A percentile compares a stretch with the other conserved stretches of the same genome.
phyloP scores from a whole-genome alignment of 2,888 invertebrate genomes.

The Tipula vernalis region DNA sequence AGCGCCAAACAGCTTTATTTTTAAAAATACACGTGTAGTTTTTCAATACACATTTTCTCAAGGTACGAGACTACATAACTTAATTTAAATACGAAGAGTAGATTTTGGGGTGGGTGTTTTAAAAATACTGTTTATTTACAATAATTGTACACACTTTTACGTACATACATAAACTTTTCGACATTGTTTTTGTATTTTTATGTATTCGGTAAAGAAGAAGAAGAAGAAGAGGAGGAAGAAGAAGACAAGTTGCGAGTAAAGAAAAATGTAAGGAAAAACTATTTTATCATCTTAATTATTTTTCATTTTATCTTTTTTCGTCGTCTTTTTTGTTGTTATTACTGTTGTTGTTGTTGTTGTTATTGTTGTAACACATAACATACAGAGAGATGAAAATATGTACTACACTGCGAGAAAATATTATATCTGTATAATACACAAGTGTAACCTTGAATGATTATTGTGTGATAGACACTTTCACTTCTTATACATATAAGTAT shows the following conservation, averaged over 20 bases:
- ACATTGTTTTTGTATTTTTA: neutral
- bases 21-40: no score
- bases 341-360: neutral
- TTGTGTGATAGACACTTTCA: constrained; percentile 4
- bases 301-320: neutral
- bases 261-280: neutral
- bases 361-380: neutral
- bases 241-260: neutral
- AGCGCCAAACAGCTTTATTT: no score
- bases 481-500: neutral
- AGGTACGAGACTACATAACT: no score
- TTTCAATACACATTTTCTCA: neutral
- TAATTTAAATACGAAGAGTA: neutral
- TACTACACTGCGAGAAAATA: neutral
- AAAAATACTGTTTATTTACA: neutral
- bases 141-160: neutral
- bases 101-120: neutral
- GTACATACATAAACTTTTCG: neutral
- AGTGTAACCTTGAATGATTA: constrained; percentile 4
- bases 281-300: constrained; percentile 4
- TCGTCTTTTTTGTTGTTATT: neutral
- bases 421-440: neutral
- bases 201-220: neutral
- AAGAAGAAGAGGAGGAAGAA: neutral
- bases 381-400: neutral